Evolutionary conservation across 2,797 vertebrate species (phyloP), one percentile per base, ranked within the genome.

Genomic region (Borostomias antarcticus): DNA sequence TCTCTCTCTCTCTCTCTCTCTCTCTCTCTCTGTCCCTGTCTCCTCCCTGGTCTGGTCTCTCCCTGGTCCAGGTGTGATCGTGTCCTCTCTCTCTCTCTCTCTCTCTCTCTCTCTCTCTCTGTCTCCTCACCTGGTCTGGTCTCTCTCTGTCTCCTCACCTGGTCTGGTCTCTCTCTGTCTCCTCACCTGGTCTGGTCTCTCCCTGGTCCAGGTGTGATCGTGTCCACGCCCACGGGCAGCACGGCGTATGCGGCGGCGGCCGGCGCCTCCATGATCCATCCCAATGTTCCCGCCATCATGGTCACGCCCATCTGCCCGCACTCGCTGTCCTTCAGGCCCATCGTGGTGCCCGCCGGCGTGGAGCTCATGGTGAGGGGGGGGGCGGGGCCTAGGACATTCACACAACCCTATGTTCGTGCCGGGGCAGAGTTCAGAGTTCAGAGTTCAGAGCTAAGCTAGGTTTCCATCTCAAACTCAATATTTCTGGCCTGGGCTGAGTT

Each of bases 271-370:
- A 88, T 88, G 86, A 88, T 88, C 70, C 86, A 88, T 62, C 86
- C 86, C 57, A 88, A 88, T 21, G 86, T 88, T 3, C 86, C 86
- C 0, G 86, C 86, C 68, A 87, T 88, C 66, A 86, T 88, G 82
- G 82, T 88, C 66, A 88, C 86, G 1, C 86, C 86, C 29, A 88
- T 88, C 79, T 88, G 86, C 66, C 86, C 86, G 9, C 86, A 88
- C 72, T 88, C 86, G 0, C 83, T 88, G 32, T 88, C 86, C 40
- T 88, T 88, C 73, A 73, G 86, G 64, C 86, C 86, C 59, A 88
- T 88, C 0, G 86, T 88, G 47, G 86, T 88, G 54, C 86, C 86
- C 0, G 86, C 86, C 0, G 86, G 86, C 4, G 85, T 88, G 43
- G 85, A 88, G 66, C 83, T 88, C 48, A 88, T 85, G 85, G 86